Base-by-base conservation (phyloP, 2,113 vertebrate species). In the Herpetotheres cachinnans region DNA sequence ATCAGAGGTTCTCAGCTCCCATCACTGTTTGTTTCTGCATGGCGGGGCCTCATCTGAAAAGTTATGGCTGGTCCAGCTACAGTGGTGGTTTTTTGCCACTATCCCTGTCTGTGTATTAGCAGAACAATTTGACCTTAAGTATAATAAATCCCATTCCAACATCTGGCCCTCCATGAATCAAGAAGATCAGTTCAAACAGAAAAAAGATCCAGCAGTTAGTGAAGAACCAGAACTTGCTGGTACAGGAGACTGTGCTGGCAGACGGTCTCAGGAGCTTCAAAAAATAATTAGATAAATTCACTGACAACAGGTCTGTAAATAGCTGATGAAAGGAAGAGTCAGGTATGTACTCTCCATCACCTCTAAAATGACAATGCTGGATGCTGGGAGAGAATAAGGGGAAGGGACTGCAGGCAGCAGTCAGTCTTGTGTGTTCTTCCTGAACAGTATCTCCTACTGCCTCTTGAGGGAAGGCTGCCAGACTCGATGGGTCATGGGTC, bases 361-460 rank as follows among this genome's bases (percentile, higher is more conserved):
- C 46, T 12, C 11, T 54, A 50, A 66, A 16, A 50, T 0, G 2
- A 34, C 0, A 2, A 21, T 0, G 5, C 32, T 30, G 32, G 38
- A 40, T 58, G 49, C 30, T 63, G 34, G 42, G 16, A 74, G 25
- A 78, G 47, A 61, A 55, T 12, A 89, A 66, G 26, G 13, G 34
- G 21, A 70, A 69, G 18, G 40, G 58, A 24, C 20, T 17, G 52
- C 36, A 56, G 21, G 42, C 22, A 73, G 36, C 54, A 63, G 18
- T 9, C 20, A 20, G 67, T 12, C 44, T 38, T 27, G 10, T 9
- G 24, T 27, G 46, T 24, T 63, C 36, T 29, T 20, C 47, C 61
- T 73, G 13, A 92, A 74, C 16, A 40, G 11, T 3, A 59, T 13
- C n/a, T 49, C 59, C 63, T 32, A 10, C 24, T 0, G 2, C 44